These are phyloP conservation scores for Eufriesea mexicana DNA, from an alignment of 1,140 invertebrate species.

Conservation along the genomic window DNA sequence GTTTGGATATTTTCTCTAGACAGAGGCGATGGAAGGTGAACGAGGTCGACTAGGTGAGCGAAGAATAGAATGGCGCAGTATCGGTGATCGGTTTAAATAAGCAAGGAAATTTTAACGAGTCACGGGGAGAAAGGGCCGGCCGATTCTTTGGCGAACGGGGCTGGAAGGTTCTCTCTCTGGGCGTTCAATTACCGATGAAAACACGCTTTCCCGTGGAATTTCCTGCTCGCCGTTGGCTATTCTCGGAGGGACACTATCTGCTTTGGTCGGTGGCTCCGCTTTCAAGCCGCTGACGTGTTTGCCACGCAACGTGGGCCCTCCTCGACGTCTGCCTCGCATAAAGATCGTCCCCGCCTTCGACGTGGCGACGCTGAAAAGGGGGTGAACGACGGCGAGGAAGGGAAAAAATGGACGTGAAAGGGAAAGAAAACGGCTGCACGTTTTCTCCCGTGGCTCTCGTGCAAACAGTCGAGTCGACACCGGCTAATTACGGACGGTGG, in stretches of 20 bases:
- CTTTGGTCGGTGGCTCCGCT: not conserved
- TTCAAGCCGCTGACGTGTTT: conserved; percentile 21
- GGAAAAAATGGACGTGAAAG: not conserved
- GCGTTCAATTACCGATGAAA: conserved; percentile 59
- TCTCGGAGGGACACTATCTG: conserved; percentile 46
- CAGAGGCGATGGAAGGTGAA: not conserved
- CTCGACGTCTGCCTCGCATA: conserved; percentile 16
- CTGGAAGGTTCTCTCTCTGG: not conserved
- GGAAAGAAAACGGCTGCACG: not conserved
- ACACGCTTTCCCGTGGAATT: conserved; percentile 32
- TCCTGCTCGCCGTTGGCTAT: conserved; percentile 36
- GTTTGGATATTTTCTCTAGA: too few species aligned
- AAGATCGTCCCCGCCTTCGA: conserved; percentile 23
- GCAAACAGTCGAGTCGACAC: conserved; percentile 44
- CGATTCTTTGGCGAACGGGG: conserved; percentile 29
- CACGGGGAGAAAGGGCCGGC: not conserved
- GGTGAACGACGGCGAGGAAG: not conserved
- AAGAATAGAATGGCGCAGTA: not conserved
- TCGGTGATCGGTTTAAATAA: conserved; percentile 9
- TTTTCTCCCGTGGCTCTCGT: conserved; percentile 19
- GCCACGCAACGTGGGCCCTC: conserved; percentile 7
- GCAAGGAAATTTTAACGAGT: conserved; percentile 38
- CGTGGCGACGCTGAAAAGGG: not conserved
- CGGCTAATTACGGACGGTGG: conserved; percentile 34
- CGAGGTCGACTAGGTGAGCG: not conserved